A percentile compares a stretch with the other conserved stretches of the same genome.
Conservation (phyloP, 1,140 invertebrate genomes). For the Oncopodura yosiiana region DNA sequence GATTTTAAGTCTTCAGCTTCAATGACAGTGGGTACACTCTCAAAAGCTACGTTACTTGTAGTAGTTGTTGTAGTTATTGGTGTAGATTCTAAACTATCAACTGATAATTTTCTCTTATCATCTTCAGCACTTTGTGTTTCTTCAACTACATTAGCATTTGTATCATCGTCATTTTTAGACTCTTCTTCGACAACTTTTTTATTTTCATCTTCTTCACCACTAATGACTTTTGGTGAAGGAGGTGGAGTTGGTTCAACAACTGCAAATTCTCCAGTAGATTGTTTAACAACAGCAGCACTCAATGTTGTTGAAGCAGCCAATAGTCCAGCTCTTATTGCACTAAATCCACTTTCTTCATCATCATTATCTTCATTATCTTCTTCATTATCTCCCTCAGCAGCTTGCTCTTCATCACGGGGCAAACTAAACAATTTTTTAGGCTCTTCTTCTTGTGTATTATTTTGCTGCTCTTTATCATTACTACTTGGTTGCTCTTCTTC, state of each 20-base stretch:
- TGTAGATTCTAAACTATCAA: constrained; percentile 28
- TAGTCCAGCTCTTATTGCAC: constrained; percentile 23
- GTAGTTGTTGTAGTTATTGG: constrained; percentile 12
- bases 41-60: not conserved
- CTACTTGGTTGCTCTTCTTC: constrained; percentile 29
- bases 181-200: constrained; percentile 2
- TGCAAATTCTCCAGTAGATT: constrained; percentile 28
- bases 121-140: constrained; percentile 28
- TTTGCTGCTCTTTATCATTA: constrained; percentile 20
- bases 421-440: constrained; percentile 18
- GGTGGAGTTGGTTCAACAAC: constrained; percentile 9
- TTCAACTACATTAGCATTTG: constrained; percentile 25
- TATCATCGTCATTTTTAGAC: constrained; percentile 8
- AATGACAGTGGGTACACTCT: not conserved
- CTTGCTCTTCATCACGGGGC: constrained; percentile 15
- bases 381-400: constrained; percentile 30
- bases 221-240: not conserved
- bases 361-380: constrained; percentile 33
- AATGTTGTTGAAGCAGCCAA: constrained; percentile 28
- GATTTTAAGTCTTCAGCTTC: not conserved
- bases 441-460: constrained; percentile 24
- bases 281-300: constrained; percentile 27
- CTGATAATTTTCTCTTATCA: constrained; percentile 27
- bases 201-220: constrained; percentile 12
- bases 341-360: constrained; percentile 6